phyloP scores from a whole-genome alignment of 1,140 invertebrate species.

The Odontomachus brunneus region DNA sequence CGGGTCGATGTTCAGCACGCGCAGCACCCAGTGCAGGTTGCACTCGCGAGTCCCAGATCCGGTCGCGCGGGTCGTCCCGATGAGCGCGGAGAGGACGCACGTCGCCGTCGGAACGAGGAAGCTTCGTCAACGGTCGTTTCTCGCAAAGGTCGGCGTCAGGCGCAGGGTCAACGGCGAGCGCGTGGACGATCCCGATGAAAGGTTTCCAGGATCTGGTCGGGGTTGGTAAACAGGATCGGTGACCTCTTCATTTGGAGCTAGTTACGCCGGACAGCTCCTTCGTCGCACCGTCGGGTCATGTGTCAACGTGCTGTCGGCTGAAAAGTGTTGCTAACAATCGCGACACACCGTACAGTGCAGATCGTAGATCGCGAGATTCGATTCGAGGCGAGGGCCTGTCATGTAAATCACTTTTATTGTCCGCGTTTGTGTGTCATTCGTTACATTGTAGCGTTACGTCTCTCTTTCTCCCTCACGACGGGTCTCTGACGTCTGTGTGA shows the following conservation, averaged over 20 bases:
- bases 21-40: conserved; percentile 63
- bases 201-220: conserved; percentile 64
- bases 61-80: conserved; percentile 7
- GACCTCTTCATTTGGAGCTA: conserved; percentile 42
- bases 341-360: background rate
- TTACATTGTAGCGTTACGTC: background rate
- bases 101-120: conserved; percentile 42
- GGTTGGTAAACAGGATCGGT: conserved; percentile 57
- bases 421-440: conserved; percentile 6
- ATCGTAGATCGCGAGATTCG: conserved; percentile 29
- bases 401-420: conserved; percentile 49
- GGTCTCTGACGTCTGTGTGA: no score
- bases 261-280: conserved; percentile 25
- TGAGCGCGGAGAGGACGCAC: conserved; percentile 20
- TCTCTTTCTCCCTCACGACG: background rate
- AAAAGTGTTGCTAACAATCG: conserved; percentile 67
- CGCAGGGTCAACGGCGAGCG: conserved; percentile 63
- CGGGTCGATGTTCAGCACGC: conserved; percentile 67
- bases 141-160: conserved; percentile 20
- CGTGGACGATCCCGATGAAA: conserved; percentile 72
- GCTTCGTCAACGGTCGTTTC: conserved; percentile 68
- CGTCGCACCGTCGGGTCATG: conserved; percentile 66
- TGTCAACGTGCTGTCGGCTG: conserved; percentile 73
- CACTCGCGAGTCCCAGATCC: conserved; percentile 1
- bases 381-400: conserved; percentile 13